Evolutionary conservation across 2,888 invertebrate genomes (phyloP).

Genomic region (Artemia sinica): DNA sequence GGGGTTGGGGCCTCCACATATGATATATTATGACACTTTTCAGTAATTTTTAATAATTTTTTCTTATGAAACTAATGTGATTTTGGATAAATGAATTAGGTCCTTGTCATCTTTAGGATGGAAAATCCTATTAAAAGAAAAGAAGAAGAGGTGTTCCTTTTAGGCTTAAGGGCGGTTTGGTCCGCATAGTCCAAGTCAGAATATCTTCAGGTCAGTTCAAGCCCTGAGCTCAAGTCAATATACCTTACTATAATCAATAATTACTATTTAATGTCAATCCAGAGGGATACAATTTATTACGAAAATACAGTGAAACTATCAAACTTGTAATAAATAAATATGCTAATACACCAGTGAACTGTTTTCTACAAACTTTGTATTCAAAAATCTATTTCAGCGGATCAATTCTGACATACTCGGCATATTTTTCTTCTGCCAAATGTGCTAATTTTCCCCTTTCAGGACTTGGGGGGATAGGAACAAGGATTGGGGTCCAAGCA

Average conservation of each 20-base stretch:
- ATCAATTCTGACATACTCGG: neutral
- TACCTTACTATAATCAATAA: neutral
- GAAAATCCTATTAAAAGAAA: too few species aligned
- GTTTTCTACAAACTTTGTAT: too few species aligned
- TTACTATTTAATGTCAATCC: neutral
- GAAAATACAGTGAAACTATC: neutral
- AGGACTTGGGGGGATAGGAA: slow-evolving; percentile 18
- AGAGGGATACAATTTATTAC: neutral
- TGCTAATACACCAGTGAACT: neutral
- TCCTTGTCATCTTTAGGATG: too few species aligned
- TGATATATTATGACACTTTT: too few species aligned
- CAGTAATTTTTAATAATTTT: too few species aligned
- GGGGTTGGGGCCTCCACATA: too few species aligned
- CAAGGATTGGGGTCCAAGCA: neutral
- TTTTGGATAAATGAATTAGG: too few species aligned
- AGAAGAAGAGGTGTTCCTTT: too few species aligned
- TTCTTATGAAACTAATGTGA: too few species aligned
- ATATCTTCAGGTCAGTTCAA: too few species aligned
- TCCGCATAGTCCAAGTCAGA: too few species aligned
- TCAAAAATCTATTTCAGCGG: neutral
- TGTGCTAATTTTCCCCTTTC: slow-evolving; percentile 17
- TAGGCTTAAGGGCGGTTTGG: neutral
- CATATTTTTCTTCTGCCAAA: neutral
- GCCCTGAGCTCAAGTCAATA: too few species aligned
- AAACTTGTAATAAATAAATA: neutral